A percentile compares a stretch with the other conserved stretches of the same genome.
These are phyloP conservation scores for Eulemur rufifrons DNA, from an alignment of 2,113 vertebrate genomes.

Conservation along the genomic window DNA sequence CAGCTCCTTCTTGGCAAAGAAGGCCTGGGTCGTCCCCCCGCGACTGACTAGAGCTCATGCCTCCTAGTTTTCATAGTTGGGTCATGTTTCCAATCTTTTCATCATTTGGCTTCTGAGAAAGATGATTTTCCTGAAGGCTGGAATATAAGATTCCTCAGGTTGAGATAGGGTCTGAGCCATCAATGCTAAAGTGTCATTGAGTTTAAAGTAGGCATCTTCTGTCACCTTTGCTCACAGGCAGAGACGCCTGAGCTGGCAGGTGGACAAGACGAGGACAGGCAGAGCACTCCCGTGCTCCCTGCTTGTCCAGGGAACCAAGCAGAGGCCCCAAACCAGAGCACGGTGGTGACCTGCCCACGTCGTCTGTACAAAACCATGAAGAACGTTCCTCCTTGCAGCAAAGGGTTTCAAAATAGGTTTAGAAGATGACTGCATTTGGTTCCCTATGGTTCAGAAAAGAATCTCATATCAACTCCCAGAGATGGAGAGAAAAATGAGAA, in stretches of 20 bases:
- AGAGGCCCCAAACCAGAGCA: background rate
- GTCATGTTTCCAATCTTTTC: background rate
- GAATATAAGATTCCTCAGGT: background rate
- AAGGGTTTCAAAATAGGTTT: background rate
- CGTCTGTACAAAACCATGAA: background rate
- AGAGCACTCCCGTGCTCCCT: accelerated
- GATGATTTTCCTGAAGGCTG: background rate
- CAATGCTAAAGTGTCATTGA: background rate
- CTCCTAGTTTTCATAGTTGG: background rate
- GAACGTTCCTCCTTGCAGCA: background rate
- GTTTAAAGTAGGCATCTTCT: background rate
- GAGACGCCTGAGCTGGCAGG: background rate
- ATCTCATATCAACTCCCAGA: background rate
- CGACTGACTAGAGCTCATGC: too few species aligned
- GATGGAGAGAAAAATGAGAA: background rate
- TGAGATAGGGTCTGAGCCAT: background rate
- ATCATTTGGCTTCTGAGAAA: background rate
- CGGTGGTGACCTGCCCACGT: accelerated
- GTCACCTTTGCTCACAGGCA: background rate
- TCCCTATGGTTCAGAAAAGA: background rate
- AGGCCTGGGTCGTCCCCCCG: background rate
- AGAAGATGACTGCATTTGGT: background rate
- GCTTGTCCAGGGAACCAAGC: accelerated
- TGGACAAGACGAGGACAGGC: accelerated
- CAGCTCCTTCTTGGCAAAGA: accelerated